These are phyloP conservation scores for Limenitis camilla DNA, from an alignment of 2,888 invertebrate genomes.

Conservation along the genomic window DNA sequence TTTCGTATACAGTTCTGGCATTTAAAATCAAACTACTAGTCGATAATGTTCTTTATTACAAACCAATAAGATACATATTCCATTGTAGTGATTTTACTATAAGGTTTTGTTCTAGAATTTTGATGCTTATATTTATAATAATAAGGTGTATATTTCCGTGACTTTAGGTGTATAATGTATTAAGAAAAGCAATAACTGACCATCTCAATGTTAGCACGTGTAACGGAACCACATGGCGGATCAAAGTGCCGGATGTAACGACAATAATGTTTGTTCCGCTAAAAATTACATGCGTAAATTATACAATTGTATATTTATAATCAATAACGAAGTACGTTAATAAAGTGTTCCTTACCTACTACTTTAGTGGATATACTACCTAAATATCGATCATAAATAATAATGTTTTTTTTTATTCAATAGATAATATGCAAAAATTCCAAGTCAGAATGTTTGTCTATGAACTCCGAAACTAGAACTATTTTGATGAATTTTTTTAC, in stretches of 20 bases:
- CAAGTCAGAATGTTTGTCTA: too few relatives aligned
- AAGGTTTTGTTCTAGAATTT: not conserved
- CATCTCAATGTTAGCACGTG: conserved; percentile 28
- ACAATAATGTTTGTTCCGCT: conserved; percentile 17
- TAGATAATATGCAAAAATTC: too few relatives aligned
- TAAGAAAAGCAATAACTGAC: conserved; percentile 28
- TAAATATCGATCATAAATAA: too few relatives aligned
- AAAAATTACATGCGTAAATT: conserved; percentile 6
- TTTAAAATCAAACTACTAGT: not conserved
- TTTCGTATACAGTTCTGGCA: not conserved
- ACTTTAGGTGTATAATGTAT: conserved; percentile 8
- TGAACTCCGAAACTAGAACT: too few relatives aligned
- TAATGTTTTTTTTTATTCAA: too few relatives aligned
- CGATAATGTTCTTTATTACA: not conserved
- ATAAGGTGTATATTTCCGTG: conserved; percentile 2
- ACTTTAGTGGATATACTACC: too few relatives aligned
- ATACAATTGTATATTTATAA: too few relatives aligned
- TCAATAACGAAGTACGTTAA: too few relatives aligned
- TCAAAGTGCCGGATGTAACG: conserved; percentile 28
- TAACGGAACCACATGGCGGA: conserved; percentile 32
- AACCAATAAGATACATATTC: not conserved
- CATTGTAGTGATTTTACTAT: not conserved
- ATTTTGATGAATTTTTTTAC: too few relatives aligned
- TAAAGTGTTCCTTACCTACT: too few relatives aligned
- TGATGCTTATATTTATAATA: not conserved